Evolutionary conservation across 2,888 invertebrate genomes (phyloP), one percentile per base, ranked within the genome.

Genomic region (Sinelater perroti): DNA sequence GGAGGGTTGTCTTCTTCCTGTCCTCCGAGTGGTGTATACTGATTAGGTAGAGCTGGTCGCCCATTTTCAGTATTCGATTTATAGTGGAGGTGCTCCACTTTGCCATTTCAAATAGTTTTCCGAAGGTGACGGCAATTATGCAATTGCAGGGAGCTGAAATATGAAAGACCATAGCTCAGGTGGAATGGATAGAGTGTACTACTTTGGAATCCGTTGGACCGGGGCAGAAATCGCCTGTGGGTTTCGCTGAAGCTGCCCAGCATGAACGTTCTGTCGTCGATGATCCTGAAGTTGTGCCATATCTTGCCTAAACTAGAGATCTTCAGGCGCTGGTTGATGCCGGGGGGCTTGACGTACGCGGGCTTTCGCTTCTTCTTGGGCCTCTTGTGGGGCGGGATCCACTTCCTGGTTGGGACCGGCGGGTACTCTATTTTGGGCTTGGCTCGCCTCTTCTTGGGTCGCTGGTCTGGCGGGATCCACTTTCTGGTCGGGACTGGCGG

Each of bases 51-150:
- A 85, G 81, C 33, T 75, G 72, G 64, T 84, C 82, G 0, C 85
- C 85, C 40, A 81, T 75, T 6, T 81, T 78, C 1, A 85, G 67
- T 16, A 84, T 76, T 60, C 79, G 78, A 66, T 87, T 85, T 1
- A 88, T 66, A 2, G 83, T 78, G 56, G 80, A 80, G 70, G 80
- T 79, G 0, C 81, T 82, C 88, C 88, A 88, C 46, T 79, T 79
- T 49, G 81, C 79, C 40, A 84, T 83, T 58, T 82, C 81, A 68
- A 79, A 81, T 56, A 84, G 78, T 65, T 81, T 80, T 0, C 84
- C 81, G 61, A 83, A 77, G 24, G 82, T 80, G 61, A 83, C 82
- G 1, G 84, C 82, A 75, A 84, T 81, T 1, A 83, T 80, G 56
- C 82, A 83, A 78, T 83, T 83, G 1, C 82, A 79, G 16, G 59